Conservation (phyloP, 2,888 invertebrate species). For the Tanypteryx hageni region DNA sequence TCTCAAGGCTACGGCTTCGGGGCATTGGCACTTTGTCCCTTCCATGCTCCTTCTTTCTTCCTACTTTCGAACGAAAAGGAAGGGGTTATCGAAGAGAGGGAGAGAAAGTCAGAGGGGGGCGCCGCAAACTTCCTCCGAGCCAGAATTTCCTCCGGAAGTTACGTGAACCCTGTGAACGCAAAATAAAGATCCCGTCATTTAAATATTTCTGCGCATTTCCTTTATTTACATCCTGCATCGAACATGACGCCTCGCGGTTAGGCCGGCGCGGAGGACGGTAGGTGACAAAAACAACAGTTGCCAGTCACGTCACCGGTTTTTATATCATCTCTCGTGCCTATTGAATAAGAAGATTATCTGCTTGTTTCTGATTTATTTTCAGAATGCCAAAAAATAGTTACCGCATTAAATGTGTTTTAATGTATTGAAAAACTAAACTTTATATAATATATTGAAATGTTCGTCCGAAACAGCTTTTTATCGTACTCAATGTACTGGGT, state of each 20-base stretch:
- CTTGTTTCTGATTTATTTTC: too few species aligned
- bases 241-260: background rate
- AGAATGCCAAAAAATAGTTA: too few species aligned
- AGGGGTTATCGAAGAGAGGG: background rate
- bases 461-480: too few species aligned
- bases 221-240: background rate
- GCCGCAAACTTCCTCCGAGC: slow-evolving; percentile 20
- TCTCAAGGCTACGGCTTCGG: slow-evolving; percentile 13
- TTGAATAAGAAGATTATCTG: too few species aligned
- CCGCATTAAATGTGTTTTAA: too few species aligned
- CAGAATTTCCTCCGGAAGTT: background rate
- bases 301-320: too few species aligned
- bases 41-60: background rate
- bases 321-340: too few species aligned
- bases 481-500: too few species aligned
- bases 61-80: background rate
- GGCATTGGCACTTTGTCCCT: slow-evolving; percentile 27
- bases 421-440: too few species aligned
- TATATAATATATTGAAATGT: too few species aligned
- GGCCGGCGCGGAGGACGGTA: too few species aligned
- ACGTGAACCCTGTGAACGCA: slow-evolving; percentile 8
- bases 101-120: background rate
- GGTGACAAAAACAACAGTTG: too few species aligned
- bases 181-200: background rate
- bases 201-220: background rate